phyloP scores from a whole-genome alignment of 2,888 invertebrate species.

The Hyposoter didymator region DNA sequence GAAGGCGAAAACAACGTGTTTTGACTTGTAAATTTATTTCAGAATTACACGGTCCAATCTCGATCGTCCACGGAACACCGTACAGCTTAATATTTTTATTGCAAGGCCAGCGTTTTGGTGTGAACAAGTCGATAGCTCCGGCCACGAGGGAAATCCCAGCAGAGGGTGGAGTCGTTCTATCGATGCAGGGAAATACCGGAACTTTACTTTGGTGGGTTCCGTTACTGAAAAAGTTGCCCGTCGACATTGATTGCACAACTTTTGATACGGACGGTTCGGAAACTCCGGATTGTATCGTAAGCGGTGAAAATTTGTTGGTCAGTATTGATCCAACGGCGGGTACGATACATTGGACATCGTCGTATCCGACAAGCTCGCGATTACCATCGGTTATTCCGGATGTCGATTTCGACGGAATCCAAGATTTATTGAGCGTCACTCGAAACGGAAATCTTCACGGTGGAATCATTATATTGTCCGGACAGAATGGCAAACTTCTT shows the following conservation, averaged over 20 bases:
- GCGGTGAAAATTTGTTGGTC: slow-evolving; percentile 88
- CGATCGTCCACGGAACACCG: slow-evolving; percentile 77
- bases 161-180: slow-evolving; percentile 88
- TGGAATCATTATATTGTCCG: slow-evolving; percentile 88
- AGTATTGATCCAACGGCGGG: slow-evolving; percentile 88
- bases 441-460: slow-evolving; percentile 84
- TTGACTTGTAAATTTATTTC: slow-evolving; percentile 16
- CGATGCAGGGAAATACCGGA: slow-evolving; percentile 89
- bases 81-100: slow-evolving; percentile 90
- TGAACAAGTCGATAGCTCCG: slow-evolving; percentile 76
- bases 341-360: slow-evolving; percentile 85
- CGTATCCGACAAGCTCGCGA: slow-evolving; percentile 87
- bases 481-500: slow-evolving; percentile 88
- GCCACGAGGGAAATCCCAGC: slow-evolving; percentile 80
- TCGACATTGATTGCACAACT: slow-evolving; percentile 90
- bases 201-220: slow-evolving; percentile 91
- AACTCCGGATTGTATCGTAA: slow-evolving; percentile 90
- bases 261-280: slow-evolving; percentile 91
- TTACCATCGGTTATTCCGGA: slow-evolving; percentile 91
- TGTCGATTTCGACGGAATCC: slow-evolving; percentile 89
- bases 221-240: slow-evolving; percentile 88
- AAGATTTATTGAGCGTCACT: slow-evolving; percentile 87
- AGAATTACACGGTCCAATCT: slow-evolving; percentile 82
- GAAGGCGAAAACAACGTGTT: background rate
- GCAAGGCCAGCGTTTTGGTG: slow-evolving; percentile 85